Percentiles rank a stretch among this genome's conserved stretches.
Evolutionary conservation across 1,140 invertebrate species (phyloP).

Genomic region (Chlorops oryzae): DNA sequence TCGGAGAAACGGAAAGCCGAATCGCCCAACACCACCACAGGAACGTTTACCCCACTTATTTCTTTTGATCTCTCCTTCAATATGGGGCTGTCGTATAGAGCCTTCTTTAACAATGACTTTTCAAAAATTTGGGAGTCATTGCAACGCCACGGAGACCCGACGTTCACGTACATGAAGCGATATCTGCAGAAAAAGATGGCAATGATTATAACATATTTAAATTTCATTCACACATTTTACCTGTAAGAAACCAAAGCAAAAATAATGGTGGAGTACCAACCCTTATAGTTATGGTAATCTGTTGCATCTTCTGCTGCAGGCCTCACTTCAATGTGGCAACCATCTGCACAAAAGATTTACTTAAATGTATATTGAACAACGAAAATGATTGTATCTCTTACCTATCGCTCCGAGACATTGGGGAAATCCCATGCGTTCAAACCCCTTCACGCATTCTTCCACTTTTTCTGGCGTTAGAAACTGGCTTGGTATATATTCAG

Average conservation of each 20-base stretch:
- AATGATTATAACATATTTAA: neutral
- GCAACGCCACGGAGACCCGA: slow-evolving; percentile 1
- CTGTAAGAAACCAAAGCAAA: slow-evolving; percentile 7
- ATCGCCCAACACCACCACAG: slow-evolving; percentile 2
- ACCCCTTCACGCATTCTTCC: slow-evolving; percentile 8
- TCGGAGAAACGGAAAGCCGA: slow-evolving; percentile 7
- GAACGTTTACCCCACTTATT: slow-evolving; percentile 3
- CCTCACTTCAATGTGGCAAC: slow-evolving; percentile 11
- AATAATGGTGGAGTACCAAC: slow-evolving; percentile 10
- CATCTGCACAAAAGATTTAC: slow-evolving; percentile 8
- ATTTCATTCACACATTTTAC: no score
- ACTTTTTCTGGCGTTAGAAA: slow-evolving; percentile 6
- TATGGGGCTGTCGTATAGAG: neutral
- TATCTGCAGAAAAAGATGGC: slow-evolving; percentile 2
- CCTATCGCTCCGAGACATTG: slow-evolving; percentile 9
- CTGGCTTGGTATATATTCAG: neutral
- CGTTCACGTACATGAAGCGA: slow-evolving; percentile 9
- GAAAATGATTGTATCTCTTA: neutral
- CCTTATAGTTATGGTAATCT: slow-evolving; percentile 12
- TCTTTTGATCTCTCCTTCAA: neutral
- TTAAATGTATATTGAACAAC: slow-evolving; percentile 1
- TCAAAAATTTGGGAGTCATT: slow-evolving; percentile 13
- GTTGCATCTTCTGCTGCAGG: slow-evolving; percentile 1
- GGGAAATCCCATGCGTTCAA: slow-evolving; percentile 11
- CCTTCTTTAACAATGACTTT: slow-evolving; percentile 6